phyloP scores from a whole-genome alignment of 2,797 vertebrate species.

The Acrossocheilus fasciatus region DNA sequence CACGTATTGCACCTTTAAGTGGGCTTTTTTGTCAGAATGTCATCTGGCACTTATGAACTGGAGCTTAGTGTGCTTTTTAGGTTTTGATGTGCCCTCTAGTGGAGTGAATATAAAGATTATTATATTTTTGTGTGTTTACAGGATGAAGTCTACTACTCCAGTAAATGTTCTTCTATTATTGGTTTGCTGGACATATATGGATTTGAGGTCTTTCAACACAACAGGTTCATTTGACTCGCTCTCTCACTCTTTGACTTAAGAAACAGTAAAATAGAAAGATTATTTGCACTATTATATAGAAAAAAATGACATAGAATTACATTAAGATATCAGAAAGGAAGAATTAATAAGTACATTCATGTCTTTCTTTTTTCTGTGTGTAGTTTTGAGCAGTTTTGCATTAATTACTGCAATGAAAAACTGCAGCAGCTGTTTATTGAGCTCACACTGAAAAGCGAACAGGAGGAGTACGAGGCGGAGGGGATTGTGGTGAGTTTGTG shows the following conservation, averaged over 20 bases:
- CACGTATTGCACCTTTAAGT: not conserved
- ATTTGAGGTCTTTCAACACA: constrained; percentile 96
- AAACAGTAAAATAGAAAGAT: not conserved
- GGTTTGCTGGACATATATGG: constrained; percentile 97
- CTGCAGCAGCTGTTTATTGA: constrained; percentile 96
- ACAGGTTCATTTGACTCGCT: constrained; percentile 81
- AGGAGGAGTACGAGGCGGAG: constrained; percentile 92
- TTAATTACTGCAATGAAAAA: constrained; percentile 99
- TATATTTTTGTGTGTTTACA: constrained; percentile 62
- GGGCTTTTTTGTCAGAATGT: not conserved
- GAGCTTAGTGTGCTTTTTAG: constrained; percentile 10
- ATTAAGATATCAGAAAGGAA: not conserved
- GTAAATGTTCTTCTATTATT: constrained; percentile 87
- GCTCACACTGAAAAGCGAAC: constrained; percentile 93
- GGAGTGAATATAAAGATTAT: not conserved
- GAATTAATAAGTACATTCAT: not conserved
- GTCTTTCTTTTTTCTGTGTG: not conserved
- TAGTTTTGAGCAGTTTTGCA: constrained; percentile 99
- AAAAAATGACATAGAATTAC: not conserved
- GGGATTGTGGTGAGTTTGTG: constrained; percentile 87
- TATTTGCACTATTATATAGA: not conserved
- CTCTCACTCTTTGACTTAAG: not conserved
- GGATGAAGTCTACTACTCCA: constrained; percentile 86
- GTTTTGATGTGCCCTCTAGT: constrained; percentile 35
- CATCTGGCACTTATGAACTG: not conserved